These are phyloP conservation scores for Cyanoliseus patagonus DNA, from an alignment of 2,113 vertebrate genomes.

Conservation along the genomic window DNA sequence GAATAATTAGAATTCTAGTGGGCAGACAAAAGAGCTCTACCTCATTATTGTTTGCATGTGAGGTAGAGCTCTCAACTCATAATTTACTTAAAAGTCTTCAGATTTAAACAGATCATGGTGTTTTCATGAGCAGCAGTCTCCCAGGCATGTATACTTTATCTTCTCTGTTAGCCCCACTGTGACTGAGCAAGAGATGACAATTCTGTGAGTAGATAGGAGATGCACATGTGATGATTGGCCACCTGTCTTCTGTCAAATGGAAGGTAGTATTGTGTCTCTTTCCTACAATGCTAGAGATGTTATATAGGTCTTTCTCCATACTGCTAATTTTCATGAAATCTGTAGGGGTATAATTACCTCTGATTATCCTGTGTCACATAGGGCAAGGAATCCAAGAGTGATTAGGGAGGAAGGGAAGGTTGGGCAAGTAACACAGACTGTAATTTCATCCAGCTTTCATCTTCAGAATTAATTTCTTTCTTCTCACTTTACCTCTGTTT, in stretches of 20 bases:
- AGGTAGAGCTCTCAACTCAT: not conserved
- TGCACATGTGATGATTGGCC: not conserved
- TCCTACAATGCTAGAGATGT: not conserved
- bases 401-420: not conserved
- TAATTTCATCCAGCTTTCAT: not conserved
- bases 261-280: not conserved
- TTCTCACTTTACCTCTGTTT: not conserved
- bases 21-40: not conserved
- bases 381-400: not conserved
- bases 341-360: constrained; percentile 9
- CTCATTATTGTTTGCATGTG: not conserved
- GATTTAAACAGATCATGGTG: not conserved
- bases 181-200: not conserved
- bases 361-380: constrained; percentile 9
- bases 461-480: not conserved
- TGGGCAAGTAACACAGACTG: not conserved
- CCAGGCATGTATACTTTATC: not conserved
- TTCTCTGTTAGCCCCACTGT: not conserved
- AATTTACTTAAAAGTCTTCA: not conserved
- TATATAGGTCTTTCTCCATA: not conserved
- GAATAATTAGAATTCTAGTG: constrained; percentile 2
- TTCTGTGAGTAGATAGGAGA: not conserved
- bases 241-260: not conserved
- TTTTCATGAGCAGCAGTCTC: not conserved
- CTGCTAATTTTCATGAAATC: not conserved